Evolutionary conservation across 2,888 invertebrate genomes (phyloP), one percentile per base, ranked within the genome.

Genomic region (Xestia xanthographa): DNA sequence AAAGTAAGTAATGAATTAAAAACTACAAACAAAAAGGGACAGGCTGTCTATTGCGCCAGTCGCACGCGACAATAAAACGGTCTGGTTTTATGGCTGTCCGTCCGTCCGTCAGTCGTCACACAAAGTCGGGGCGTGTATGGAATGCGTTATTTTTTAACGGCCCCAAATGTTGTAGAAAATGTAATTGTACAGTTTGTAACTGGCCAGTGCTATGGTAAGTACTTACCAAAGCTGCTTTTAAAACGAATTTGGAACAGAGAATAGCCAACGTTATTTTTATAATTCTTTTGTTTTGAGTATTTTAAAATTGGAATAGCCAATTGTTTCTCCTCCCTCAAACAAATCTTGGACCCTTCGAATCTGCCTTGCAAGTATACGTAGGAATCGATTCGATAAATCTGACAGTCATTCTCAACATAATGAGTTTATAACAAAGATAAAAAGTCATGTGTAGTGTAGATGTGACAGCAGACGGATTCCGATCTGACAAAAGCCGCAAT

Each of bases 81-180:
- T 45, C 72, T 50, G 48, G 68, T 80, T 87, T 86, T 88, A 86
- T 81, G 66, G 67, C 66, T 66, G 77, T 72, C 67, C 75, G 77
- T 72, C 67, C 75, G 77, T 75, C 53, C 60, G 62, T 53, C 60
- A 14, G 63, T 63, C 77, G 66, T 75, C 78, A 70, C 58, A 77
- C 11, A 71, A 81, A 73, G 73, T 73, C 68, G 26, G 41, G 56
- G 73, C 82, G 86, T 86, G 86, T 68, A 65, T 75, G 66, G 86
- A 87, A 87, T 87, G 84, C 70, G 62, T 83, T 87, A 86, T 79
- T 80, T 83, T 87, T 86, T 82, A 77, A 87, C 74, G 72, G 69
- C 63, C 56, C 50, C 43, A 66, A 78, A 72, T 62, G 72, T n/a
- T 48, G 43, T 69, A 50, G 26, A 53, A 75, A 75, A 75, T 73